Percentiles rank a stretch among this genome's conserved stretches.
Conservation (phyloP, 35 echinoderm and acorn worm species). For the Stichopus chloronotus region DNA sequence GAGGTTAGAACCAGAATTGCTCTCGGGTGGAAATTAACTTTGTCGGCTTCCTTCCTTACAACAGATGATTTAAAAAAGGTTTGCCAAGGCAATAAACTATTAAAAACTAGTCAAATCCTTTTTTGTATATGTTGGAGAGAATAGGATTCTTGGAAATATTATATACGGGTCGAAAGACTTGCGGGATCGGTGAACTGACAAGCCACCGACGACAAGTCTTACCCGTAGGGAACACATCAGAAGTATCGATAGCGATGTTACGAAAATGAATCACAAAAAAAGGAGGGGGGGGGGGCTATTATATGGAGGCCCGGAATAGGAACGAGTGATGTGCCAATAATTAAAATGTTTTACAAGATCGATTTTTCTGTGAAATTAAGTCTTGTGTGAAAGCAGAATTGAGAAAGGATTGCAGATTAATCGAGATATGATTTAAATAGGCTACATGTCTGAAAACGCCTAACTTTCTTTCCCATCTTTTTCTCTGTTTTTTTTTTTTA, state of each 20-base stretch:
- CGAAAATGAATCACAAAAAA: neutral
- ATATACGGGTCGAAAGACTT: neutral
- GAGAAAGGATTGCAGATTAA: neutral
- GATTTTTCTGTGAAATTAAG: neutral
- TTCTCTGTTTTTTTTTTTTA: neutral
- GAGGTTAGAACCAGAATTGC: too few relatives aligned
- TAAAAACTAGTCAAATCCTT: neutral
- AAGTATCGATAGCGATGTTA: neutral
- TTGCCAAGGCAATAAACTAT: neutral
- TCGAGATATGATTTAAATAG: neutral
- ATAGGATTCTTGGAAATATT: neutral
- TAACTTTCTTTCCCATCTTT: too few relatives aligned
- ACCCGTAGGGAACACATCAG: neutral
- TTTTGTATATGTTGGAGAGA: too few relatives aligned
- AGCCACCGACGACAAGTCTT: neutral
- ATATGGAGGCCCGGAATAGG: too few relatives aligned
- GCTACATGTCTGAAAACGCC: neutral
- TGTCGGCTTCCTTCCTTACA: too few relatives aligned
- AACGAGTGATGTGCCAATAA: too few relatives aligned
- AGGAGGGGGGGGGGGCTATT: too few relatives aligned
- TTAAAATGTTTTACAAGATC: too few relatives aligned
- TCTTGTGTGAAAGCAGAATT: neutral
- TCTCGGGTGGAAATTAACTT: too few relatives aligned
- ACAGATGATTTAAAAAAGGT: neutral
- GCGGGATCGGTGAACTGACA: neutral